These are phyloP conservation scores for Cephus runcator DNA, from an alignment of 2,888 invertebrate genomes.

Conservation along the genomic window DNA sequence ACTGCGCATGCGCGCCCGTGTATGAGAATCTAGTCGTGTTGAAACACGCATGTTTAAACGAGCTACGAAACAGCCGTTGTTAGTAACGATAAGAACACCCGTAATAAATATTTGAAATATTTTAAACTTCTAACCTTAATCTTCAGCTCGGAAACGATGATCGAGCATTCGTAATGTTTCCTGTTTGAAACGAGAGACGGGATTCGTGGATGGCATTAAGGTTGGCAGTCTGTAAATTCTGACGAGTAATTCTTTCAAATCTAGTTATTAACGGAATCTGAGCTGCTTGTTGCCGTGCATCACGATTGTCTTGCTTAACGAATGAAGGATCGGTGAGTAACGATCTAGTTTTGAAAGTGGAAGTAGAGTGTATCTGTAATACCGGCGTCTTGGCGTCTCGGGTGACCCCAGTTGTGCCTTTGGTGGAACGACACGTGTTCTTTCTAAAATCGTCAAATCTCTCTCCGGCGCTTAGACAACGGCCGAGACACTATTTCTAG, in stretches of 20 bases:
- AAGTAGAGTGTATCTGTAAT: background rate
- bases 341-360: background rate
- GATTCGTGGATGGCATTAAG: background rate
- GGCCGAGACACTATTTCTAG: background rate
- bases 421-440: background rate
- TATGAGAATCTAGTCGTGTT: background rate
- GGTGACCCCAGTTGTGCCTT: background rate
- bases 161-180: background rate
- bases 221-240: background rate
- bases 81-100: background rate
- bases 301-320: background rate
- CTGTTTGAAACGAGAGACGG: background rate
- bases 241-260: background rate
- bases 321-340: background rate
- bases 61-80: background rate
- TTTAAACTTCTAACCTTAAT: slow-evolving; percentile 39
- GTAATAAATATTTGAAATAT: background rate
- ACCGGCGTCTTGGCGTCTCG: background rate
- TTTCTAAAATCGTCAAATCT: background rate
- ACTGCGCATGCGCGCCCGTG: background rate
- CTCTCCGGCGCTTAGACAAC: background rate
- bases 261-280: background rate
- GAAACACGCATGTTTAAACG: background rate
- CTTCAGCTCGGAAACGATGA: slow-evolving; percentile 24
- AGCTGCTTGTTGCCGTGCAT: background rate